Conservation (phyloP, 1,140 invertebrate species). For the Megathymus violae region DNA sequence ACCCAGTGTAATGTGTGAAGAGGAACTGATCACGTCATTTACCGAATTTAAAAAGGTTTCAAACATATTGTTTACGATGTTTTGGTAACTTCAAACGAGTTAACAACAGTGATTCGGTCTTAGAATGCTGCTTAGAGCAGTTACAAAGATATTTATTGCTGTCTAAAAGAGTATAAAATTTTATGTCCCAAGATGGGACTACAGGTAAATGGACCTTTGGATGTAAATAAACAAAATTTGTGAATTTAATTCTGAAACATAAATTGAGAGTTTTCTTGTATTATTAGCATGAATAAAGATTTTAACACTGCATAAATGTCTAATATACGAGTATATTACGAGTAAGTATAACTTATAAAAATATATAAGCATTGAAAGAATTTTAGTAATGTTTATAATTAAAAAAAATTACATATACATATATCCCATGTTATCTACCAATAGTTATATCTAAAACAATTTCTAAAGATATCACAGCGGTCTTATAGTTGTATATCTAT, state of each 20-base stretch:
- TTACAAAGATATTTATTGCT: conserved; percentile 73
- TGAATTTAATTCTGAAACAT: not conserved
- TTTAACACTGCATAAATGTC: too few relatives aligned
- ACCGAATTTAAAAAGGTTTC: conserved; percentile 47
- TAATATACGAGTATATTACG: too few relatives aligned
- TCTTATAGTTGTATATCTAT: too few relatives aligned
- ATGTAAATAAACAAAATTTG: conserved; percentile 35
- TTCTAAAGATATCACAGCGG: too few relatives aligned
- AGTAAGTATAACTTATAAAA: too few relatives aligned
- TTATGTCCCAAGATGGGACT: conserved; percentile 60
- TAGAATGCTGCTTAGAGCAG: conserved; percentile 63
- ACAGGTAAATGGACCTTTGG: conserved; percentile 55
- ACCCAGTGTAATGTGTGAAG: conserved; percentile 48
- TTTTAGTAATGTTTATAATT: too few relatives aligned
- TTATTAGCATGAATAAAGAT: not conserved
- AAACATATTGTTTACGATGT: conserved; percentile 53
- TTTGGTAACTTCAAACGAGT: conserved; percentile 62
- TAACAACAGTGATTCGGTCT: conserved; percentile 62
- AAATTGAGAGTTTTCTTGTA: conserved; percentile 1
- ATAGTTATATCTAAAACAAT: too few relatives aligned
- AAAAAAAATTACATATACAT: too few relatives aligned
- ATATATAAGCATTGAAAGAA: too few relatives aligned
- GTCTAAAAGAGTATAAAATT: conserved; percentile 70
- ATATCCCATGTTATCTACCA: too few relatives aligned
- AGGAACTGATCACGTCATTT: conserved; percentile 42